Base-by-base conservation (phyloP, 1,140 invertebrate genomes). In the Aplysia californica region DNA sequence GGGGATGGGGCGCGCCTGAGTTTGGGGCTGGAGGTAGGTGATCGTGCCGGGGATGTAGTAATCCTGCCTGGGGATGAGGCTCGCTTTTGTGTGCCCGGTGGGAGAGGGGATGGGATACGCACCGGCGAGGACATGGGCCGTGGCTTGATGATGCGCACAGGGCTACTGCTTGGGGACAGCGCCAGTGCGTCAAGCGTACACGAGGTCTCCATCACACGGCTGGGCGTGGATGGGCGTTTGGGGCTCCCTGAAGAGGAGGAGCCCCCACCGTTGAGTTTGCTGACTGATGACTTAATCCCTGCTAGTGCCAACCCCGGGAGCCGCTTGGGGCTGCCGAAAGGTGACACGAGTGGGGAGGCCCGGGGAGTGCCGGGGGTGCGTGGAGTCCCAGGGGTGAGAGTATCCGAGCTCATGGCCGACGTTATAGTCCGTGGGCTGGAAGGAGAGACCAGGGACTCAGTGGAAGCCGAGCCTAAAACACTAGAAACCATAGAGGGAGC, bases 371-470 rank as follows among this genome's bases (percentile, higher is more conserved):
- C 82, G 86, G 38, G 77, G 73, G 65, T 72, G 38, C 79, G 41
- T 10, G 84, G 85, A 56, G 84, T 85, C 21, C 81, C 81, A 18
- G 90, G 88, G 2, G 89, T 88, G 67, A 89, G 82, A 93, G 95
- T 91, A 94, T 95, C 85, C 91, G 94, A 55, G 91, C 92, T 84
- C 90, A 91, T 84, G 91, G 92, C 61, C 89, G 92, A 82, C 70
- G 92, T 88, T 55, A 92, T 90, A 23, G 90, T 88, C 18, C 84
- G 82, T 5, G 86, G 82, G 36, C 86, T 85, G 31, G 76, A 88
- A 82, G n/a, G 83, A 82, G 72, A 75, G 36, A 65, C 71, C 83
- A 81, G 65, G 41, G 79, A 80, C n/a, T 79, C 75, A 67, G 68
- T 75, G 3, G 76, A 80, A 38, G 66, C 55, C 1, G 74, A 78